Base-by-base conservation (phyloP, 1,140 invertebrate genomes). In the Zaprionus ornatus region DNA sequence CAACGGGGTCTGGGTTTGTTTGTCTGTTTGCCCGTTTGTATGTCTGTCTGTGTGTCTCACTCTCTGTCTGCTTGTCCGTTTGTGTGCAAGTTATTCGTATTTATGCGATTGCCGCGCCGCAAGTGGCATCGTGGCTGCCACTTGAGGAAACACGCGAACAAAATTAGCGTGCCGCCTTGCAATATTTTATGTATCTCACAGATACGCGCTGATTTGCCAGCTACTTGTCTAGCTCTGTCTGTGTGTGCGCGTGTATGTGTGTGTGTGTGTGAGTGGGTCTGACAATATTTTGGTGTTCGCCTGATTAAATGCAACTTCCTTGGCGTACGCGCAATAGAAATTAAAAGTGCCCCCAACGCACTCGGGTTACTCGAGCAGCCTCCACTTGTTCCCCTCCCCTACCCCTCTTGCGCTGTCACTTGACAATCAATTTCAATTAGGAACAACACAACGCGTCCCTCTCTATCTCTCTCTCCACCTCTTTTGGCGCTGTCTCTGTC, bases 91-190 rank as follows among this genome's bases (percentile, higher is more conserved):
- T 60, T 67, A 15, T 70, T 57, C 62, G 66, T 85, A 88, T 88
- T 88, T 88, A 88, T 88, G 85, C 85, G 84, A 90, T 90, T 87
- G 84, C 84, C 57, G 84, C 85, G 65, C 84, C 80, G 70, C 80
- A 87, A 87, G 85, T 87, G 84, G 84, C 84, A 88, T 76, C 88
- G 84, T 90, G 80, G 68, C 84, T 90, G 84, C 84, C 85, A 90
- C 85, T 90, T 88, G 81, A 90, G 85, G 85, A 90, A 88, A 88
- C 85, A 88, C 85, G 85, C 85, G 85, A 88, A 76, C 85, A 69
- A 90, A 88, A 88, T 88, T 88, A 88, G 84, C 85, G 85, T 90
- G 85, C 85, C 85, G 84, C 84, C 80, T 83, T 80, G 79, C 67
- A 54, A 83, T 88, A 78, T 78, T 80, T 69, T 74, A 77, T 74